Percentiles rank a stretch among this genome's conserved stretches.
Evolutionary conservation across 2,888 invertebrate genomes (phyloP).

Genomic region (Pammene fasciana): DNA sequence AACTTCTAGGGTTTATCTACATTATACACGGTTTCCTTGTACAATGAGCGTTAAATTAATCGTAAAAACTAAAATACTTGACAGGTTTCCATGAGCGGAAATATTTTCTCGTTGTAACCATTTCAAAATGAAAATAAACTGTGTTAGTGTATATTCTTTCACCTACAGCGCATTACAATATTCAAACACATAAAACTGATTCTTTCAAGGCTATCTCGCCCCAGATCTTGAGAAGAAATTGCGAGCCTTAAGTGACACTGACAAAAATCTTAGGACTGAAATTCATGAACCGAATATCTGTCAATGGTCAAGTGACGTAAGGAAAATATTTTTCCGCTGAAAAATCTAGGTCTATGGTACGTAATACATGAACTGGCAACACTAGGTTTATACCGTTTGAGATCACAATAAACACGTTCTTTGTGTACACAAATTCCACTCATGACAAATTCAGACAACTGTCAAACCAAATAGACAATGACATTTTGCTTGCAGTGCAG

Average conservation of each 20-base stretch:
- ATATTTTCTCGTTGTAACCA: constrained; percentile 20
- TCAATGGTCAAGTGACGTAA: constrained; percentile 38
- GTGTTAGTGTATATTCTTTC: not conserved
- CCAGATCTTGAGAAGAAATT: constrained; percentile 28
- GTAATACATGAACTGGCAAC: not conserved
- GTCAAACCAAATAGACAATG: no score
- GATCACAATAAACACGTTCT: no score
- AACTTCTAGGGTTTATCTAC: constrained; percentile 56
- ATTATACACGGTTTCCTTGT: constrained; percentile 52
- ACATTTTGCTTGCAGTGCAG: no score
- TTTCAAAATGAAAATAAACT: constrained; percentile 2
- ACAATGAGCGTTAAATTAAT: constrained; percentile 46
- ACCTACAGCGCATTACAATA: constrained; percentile 16
- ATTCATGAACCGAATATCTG: constrained; percentile 37
- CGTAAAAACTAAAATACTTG: constrained; percentile 50
- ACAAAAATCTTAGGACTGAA: constrained; percentile 42
- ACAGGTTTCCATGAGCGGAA: constrained; percentile 25
- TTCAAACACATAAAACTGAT: constrained; percentile 22
- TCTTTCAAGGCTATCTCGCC: constrained; percentile 24
- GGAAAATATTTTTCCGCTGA: constrained; percentile 16
- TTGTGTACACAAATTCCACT: no score
- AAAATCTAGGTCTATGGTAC: constrained; percentile 28
- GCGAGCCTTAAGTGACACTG: constrained; percentile 42
- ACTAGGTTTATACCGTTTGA: not conserved
- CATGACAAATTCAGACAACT: no score